phyloP scores from a whole-genome alignment of 2,888 invertebrate species.

The Hermodice carunculata region DNA sequence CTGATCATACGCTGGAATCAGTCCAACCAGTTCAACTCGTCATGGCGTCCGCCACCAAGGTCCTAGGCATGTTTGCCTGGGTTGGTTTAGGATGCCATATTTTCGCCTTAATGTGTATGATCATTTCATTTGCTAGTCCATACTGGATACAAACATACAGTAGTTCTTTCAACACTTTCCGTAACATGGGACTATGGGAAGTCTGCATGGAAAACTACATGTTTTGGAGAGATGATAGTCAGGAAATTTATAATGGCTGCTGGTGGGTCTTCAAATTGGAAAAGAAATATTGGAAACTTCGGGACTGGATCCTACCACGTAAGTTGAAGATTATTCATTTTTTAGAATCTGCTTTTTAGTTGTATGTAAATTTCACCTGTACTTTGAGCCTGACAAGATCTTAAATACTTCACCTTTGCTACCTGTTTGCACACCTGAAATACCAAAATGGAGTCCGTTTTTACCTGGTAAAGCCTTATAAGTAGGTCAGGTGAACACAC shows the following conservation, averaged over 20 bases:
- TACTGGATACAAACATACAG: conserved; percentile 53
- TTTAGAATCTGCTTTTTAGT: too few species aligned
- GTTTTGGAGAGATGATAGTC: conserved; percentile 84
- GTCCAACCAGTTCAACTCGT: neutral
- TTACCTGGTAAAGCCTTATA: too few species aligned
- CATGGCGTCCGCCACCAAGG: conserved; percentile 15
- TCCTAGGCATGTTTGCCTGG: conserved; percentile 43
- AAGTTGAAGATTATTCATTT: conserved; percentile 27
- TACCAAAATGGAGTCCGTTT: too few species aligned
- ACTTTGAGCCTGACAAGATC: too few species aligned
- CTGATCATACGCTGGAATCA: too few species aligned
- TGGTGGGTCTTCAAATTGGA: conserved; percentile 98
- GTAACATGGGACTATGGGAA: conserved; percentile 93
- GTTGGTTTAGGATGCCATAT: conserved; percentile 40
- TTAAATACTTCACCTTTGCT: too few species aligned
- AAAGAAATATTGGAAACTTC: conserved; percentile 71
- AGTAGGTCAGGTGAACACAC: too few species aligned
- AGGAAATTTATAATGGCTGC: conserved; percentile 91
- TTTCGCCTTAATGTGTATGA: conserved; percentile 40
- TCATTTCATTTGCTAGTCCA: conserved; percentile 47
- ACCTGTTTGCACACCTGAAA: too few species aligned
- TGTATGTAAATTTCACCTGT: too few species aligned
- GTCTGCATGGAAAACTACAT: conserved; percentile 89
- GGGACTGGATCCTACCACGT: conserved; percentile 49
- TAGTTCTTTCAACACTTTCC: conserved; percentile 79